Conservation (phyloP, 1,140 invertebrate genomes). For the Drosophila lowei region DNA sequence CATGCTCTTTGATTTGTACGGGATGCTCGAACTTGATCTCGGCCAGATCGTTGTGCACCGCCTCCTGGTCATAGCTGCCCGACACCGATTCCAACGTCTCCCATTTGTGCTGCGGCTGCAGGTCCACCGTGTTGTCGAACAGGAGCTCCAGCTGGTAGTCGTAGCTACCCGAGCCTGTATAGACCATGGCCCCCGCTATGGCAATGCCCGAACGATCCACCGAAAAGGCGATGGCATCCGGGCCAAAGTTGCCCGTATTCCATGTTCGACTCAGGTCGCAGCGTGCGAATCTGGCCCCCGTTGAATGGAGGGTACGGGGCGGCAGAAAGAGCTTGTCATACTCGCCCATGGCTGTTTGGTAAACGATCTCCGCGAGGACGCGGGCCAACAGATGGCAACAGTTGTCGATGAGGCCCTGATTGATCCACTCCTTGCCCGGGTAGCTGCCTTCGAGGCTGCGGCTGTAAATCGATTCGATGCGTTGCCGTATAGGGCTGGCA, state of each 20-base stretch:
- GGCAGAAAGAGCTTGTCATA: conserved; percentile 85
- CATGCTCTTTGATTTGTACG: conserved; percentile 93
- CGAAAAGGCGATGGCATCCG: conserved; percentile 97
- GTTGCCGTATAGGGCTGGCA: conserved; percentile 88
- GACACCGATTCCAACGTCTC: conserved; percentile 79
- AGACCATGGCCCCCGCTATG: conserved; percentile 93
- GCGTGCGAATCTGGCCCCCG: conserved; percentile 94
- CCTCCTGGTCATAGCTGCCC: conserved; percentile 84
- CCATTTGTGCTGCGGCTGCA: conserved; percentile 84
- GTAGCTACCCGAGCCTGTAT: conserved; percentile 93
- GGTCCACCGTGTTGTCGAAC: conserved; percentile 87
- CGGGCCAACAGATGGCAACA: conserved; percentile 93
- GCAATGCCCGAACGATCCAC: conserved; percentile 95
- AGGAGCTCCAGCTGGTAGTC: conserved; percentile 96
- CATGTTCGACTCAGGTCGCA: conserved; percentile 95
- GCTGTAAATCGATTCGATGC: conserved; percentile 83
- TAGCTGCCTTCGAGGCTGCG: conserved; percentile 58
- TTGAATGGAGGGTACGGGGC: conserved; percentile 89
- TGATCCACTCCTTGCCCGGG: conserved; percentile 62
- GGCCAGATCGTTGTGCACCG: conserved; percentile 89
- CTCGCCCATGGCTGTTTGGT: conserved; percentile 85
- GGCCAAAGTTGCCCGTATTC: conserved; percentile 98
- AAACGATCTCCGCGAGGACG: conserved; percentile 94
- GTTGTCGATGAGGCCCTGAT: conserved; percentile 88
- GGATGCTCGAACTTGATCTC: conserved; percentile 96